Conservation (phyloP, 2,888 invertebrate genomes). For the Uropetala carovei region DNA sequence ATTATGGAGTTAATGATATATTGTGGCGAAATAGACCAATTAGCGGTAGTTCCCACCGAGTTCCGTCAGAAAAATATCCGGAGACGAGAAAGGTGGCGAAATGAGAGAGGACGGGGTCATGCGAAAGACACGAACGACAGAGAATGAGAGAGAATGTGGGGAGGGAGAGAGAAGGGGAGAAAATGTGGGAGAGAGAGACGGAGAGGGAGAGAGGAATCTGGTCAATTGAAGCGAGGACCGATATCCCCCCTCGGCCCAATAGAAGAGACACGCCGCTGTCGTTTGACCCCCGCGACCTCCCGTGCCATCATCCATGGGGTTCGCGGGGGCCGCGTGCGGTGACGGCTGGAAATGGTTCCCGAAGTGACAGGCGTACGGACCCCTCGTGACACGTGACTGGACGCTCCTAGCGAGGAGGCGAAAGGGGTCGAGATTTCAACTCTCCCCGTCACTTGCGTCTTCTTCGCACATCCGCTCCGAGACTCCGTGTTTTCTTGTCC, state of each 20-base stretch:
- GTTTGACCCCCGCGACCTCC: conserved; percentile 37
- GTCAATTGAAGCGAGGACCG: conserved; percentile 25
- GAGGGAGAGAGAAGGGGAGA: neutral
- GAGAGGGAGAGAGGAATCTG: conserved; percentile 15
- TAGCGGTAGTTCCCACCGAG: neutral
- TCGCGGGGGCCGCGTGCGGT: neutral
- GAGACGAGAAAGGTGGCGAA: too few relatives aligned
- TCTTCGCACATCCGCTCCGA: neutral
- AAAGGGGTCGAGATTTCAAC: conserved; percentile 53
- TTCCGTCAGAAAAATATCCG: too few relatives aligned
- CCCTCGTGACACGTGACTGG: conserved; percentile 35
- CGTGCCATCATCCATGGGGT: conserved; percentile 10
- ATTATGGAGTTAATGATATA: neutral
- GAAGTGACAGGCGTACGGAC: conserved; percentile 60
- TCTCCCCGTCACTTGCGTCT: neutral
- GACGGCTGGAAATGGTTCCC: conserved; percentile 48
- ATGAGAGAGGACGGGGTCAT: neutral
- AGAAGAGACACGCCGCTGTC: conserved; percentile 3
- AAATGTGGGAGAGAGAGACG: neutral
- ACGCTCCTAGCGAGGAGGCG: neutral
- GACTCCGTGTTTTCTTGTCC: conserved; percentile 36
- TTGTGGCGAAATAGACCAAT: neutral
- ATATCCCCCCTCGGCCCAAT: conserved; percentile 33
- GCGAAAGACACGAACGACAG: neutral
- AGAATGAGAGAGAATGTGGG: neutral